A percentile compares a stretch with the other conserved stretches of the same genome.
Evolutionary conservation across 2,797 vertebrate species (phyloP).

Genomic region (Dromococcyx pavoninus): DNA sequence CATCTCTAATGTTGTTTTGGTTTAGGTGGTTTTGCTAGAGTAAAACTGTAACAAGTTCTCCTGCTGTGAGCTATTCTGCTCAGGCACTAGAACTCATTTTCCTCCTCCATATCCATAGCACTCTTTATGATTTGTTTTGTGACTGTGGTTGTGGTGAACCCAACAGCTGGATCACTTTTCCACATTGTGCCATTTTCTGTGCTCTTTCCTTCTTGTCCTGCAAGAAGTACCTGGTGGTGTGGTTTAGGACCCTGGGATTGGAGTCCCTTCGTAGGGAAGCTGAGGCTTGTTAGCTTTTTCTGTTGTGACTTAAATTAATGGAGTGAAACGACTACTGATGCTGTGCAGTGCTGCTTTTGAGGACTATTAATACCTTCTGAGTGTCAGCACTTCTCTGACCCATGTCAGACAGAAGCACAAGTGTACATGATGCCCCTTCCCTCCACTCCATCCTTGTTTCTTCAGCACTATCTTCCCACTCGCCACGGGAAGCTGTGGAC

Average conservation of each 20-base stretch:
- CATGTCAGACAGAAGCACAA: not conserved
- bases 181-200: not conserved
- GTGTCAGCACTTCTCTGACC: not conserved
- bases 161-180: not conserved
- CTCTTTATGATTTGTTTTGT: not conserved
- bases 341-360: not conserved
- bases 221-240: not conserved
- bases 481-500: rapidly evolving
- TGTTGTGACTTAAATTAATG: not conserved
- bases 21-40: not conserved
- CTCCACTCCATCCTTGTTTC: not conserved
- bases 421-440: not conserved
- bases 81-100: not conserved
- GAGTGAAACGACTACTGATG: not conserved
- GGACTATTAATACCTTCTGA: not conserved
- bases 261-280: not conserved
- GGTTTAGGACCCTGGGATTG: not conserved
- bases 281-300: not conserved
- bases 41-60: not conserved
- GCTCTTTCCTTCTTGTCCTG: not conserved
- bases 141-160: not conserved
- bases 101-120: not conserved
- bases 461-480: rapidly evolving
- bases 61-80: not conserved
- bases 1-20: not conserved